A percentile compares a stretch with the other conserved stretches of the same genome.
phyloP scores from a whole-genome alignment of 2,888 invertebrate genomes.

The Silvanus unidentatus region DNA sequence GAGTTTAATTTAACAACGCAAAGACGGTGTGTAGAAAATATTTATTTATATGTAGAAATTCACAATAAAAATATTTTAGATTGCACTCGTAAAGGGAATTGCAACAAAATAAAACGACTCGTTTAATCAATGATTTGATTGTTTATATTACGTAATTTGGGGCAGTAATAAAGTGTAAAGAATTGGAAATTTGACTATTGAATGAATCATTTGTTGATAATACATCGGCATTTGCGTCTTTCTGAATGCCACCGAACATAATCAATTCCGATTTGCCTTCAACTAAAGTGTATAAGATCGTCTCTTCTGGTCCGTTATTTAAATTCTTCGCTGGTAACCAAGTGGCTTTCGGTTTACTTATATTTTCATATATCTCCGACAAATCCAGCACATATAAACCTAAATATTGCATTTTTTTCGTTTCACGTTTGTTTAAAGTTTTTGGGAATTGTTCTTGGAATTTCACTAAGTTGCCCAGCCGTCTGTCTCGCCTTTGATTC shows the following conservation, averaged over 20 bases:
- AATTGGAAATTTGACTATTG: constrained; percentile 70
- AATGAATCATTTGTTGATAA: constrained; percentile 36
- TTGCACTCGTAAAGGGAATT: too few relatives aligned
- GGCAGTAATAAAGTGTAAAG: constrained; percentile 68
- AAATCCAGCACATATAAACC: constrained; percentile 85
- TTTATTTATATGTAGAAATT: too few relatives aligned
- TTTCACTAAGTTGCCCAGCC: constrained; percentile 25
- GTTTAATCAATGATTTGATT: too few relatives aligned
- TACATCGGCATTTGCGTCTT: constrained; percentile 60
- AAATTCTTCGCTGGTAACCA: constrained; percentile 64
- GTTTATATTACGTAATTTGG: constrained; percentile 62
- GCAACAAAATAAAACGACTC: too few relatives aligned
- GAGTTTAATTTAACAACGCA: too few relatives aligned
- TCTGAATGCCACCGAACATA: constrained; percentile 93
- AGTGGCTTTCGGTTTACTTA: constrained; percentile 59
- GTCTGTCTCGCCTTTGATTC: neutral
- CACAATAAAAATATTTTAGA: too few relatives aligned
- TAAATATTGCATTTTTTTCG: constrained; percentile 46
- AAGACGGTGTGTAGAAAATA: too few relatives aligned
- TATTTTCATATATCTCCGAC: constrained; percentile 60
- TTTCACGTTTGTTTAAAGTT: constrained; percentile 28
- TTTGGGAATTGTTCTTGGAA: constrained; percentile 15
- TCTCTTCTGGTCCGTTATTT: constrained; percentile 67
- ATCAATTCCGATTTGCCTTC: constrained; percentile 88
- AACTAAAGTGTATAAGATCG: constrained; percentile 83